Evolutionary conservation across 2,113 vertebrate species (phyloP).

Genomic region (Rattus rattus): DNA sequence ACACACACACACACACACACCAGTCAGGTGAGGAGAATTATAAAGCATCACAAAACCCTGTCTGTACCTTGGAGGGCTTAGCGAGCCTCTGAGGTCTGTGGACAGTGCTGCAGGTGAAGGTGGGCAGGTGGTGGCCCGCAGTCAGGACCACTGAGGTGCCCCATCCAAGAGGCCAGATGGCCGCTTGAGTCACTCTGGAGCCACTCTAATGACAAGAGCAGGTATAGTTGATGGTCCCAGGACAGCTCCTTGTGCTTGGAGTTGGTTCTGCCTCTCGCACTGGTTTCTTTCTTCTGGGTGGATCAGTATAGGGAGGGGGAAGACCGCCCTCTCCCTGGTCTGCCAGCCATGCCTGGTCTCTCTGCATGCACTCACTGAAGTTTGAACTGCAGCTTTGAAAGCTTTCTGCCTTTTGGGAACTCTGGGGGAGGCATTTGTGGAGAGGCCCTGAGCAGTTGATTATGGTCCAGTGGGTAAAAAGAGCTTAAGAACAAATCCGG

Average conservation of each 20-base stretch:
- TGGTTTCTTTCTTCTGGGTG: slow-evolving; percentile 66
- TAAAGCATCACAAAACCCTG: not conserved
- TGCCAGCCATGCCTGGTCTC: not conserved
- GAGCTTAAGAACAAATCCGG: slow-evolving; percentile 85
- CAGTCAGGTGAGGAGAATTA: not conserved
- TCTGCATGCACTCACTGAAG: not conserved
- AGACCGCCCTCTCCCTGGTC: not conserved
- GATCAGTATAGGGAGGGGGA: not conserved
- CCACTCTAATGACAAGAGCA: not conserved
- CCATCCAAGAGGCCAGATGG: not conserved
- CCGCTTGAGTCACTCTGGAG: not conserved
- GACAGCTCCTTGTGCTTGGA: not conserved
- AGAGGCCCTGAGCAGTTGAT: slow-evolving; percentile 83
- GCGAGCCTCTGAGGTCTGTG: not conserved
- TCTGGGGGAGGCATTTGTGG: slow-evolving; percentile 46
- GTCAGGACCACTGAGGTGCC: not conserved
- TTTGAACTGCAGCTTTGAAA: slow-evolving; percentile 63
- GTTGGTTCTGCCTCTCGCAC: slow-evolving; percentile 54
- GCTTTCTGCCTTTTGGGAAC: slow-evolving; percentile 73
- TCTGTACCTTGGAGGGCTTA: not conserved
- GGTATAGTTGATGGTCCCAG: not conserved
- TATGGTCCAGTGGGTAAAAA: slow-evolving; percentile 83
- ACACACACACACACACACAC: no score
- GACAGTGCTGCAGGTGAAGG: no score
- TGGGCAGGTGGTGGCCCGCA: not conserved